Evolutionary conservation across 2,797 vertebrate species (phyloP), one percentile per base, ranked within the genome.

Genomic region (Ispidina lecontei): DNA sequence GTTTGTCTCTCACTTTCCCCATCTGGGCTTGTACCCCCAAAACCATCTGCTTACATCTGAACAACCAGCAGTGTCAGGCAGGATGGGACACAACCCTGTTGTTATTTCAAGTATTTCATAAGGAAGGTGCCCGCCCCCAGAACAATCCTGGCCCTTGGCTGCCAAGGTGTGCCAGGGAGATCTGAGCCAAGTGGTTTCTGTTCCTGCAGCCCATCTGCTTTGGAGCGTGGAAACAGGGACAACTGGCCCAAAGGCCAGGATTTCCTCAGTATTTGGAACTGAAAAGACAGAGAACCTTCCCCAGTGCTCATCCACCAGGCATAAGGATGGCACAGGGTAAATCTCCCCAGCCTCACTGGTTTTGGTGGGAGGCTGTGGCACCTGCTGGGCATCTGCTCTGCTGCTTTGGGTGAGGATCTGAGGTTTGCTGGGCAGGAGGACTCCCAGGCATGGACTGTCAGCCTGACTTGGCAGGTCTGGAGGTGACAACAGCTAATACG

Each of bases 241-340:
- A 4, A 1, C 1, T 54, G 60, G 37, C 28, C 23, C 44, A 0
- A 1, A 64, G n/a, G n/a, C 22, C 39, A 25, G 75, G 26, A 54
- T 46, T 86, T 75, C 25, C 5, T 39, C 28, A 29, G 9, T 11
- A 6, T 64, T 55, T 39, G 26, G 18, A 16, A 28, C 12, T n/a
- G 31, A 23, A 20, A 25, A 64, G 31, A 14, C 10, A 52, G 44
- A n/a, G 14, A 49, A 14, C 16, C 29, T 65, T 49, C 11, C 35
- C 15, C 55, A 56, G 1, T 0, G 0, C 14, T 64, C 19, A 2
- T 29, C 28, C 8, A 7, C 10, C 19, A 4, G 47, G 17, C 0
- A 0, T 13, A n/a, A 55, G 18, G 64, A 18, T 51, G 21, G 18
- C 2, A 0, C 35, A 15, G 85, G 31, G 26, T 55, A n/a, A 37